phyloP scores from a whole-genome alignment of 2,797 vertebrate genomes.

The Tragelaphus oryx region DNA sequence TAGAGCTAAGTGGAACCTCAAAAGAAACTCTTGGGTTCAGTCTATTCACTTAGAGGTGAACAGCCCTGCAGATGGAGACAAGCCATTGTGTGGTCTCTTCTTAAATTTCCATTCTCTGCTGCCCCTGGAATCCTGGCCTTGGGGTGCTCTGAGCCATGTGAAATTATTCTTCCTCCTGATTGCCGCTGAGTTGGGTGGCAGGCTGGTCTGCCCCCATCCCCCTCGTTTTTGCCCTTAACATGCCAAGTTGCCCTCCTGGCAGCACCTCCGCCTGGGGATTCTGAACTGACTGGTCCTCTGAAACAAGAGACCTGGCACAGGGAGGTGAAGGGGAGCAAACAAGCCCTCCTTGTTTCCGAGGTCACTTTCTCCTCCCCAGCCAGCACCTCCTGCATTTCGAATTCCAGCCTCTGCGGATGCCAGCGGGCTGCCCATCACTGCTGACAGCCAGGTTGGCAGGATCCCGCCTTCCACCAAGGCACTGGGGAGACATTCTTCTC shows the following conservation, averaged over 20 bases:
- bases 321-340: neutral
- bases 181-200: neutral
- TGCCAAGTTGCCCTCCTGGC: neutral
- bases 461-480: conserved; percentile 65
- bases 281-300: neutral
- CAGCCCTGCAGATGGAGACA: neutral
- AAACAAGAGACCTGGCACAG: neutral
- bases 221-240: neutral
- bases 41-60: neutral
- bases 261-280: neutral
- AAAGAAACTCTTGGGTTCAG: neutral
- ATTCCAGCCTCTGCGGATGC: conserved; percentile 69
- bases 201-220: neutral
- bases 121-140: neutral
- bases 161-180: neutral
- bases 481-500: conserved; percentile 72
- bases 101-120: neutral
- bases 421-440: conserved; percentile 68
- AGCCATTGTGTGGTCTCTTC: neutral
- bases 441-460: conserved; percentile 71
- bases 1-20: neutral
- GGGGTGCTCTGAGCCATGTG: accelerated
- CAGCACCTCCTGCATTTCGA: conserved; percentile 7
- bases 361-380: conserved; percentile 19
- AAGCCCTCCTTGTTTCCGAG: conserved; percentile 40